Evolutionary conservation across 1,140 invertebrate genomes (phyloP).

Genomic region (Lepidostoma basale): DNA sequence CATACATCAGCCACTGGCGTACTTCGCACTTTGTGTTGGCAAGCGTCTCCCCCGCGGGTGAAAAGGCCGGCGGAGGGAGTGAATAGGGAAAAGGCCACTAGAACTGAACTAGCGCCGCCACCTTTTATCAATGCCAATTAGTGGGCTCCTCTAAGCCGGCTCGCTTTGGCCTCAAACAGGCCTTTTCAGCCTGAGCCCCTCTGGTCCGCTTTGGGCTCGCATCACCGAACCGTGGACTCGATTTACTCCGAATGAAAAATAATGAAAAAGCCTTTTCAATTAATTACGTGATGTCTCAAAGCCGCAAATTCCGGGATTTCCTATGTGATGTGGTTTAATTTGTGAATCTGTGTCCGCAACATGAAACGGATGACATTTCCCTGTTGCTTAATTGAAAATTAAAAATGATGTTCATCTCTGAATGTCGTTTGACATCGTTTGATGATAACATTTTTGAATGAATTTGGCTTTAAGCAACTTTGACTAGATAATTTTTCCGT

Average conservation of each 20-base stretch:
- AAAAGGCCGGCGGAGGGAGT: neutral
- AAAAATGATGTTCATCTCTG: constrained; percentile 4
- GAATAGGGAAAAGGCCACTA: constrained; percentile 36
- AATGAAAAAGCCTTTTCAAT: constrained; percentile 33
- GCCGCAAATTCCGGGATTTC: constrained; percentile 4
- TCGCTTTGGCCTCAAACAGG: constrained; percentile 18
- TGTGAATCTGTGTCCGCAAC: constrained; percentile 8
- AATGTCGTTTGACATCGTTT: no score
- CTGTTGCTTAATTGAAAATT: neutral
- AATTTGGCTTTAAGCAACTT: no score
- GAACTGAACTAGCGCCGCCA: constrained; percentile 40
- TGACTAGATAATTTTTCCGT: no score
- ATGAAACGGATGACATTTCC: constrained; percentile 12
- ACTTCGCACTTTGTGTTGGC: neutral
- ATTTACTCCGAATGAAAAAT: constrained; percentile 24
- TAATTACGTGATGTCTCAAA: constrained; percentile 35
- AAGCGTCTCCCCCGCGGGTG: neutral
- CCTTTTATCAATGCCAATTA: constrained; percentile 47
- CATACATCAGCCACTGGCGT: neutral
- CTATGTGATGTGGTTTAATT: constrained; percentile 11
- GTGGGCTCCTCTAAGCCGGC: constrained; percentile 39
- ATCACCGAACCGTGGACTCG: constrained; percentile 29
- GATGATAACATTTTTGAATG: no score
- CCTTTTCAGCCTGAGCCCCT: constrained; percentile 4
- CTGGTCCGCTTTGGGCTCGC: constrained; percentile 12